Percentiles rank a stretch among this genome's conserved stretches.
These are phyloP conservation scores for Lagria hirta DNA, from an alignment of 2,888 invertebrate species.

Conservation along the genomic window DNA sequence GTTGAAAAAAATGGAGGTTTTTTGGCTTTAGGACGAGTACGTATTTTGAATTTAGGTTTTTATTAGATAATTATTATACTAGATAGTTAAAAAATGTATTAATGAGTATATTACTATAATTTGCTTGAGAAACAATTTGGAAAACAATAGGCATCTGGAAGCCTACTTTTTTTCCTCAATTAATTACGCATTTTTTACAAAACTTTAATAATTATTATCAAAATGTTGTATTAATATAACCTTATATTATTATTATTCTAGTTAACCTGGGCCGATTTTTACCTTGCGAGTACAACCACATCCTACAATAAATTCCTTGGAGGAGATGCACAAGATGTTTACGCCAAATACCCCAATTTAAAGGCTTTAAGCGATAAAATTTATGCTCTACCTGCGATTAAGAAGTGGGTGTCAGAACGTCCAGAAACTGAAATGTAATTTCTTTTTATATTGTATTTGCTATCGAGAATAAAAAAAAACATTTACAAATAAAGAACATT, in stretches of 20 bases:
- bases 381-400: constrained; percentile 31
- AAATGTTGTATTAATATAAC: no score
- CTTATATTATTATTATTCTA: constrained; percentile 26
- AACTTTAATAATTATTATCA: constrained; percentile 3
- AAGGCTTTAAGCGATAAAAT: constrained; percentile 30
- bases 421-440: constrained; percentile 23
- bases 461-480: no score
- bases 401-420: constrained; percentile 34
- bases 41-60: constrained; percentile 10
- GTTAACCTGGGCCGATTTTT: constrained; percentile 67
- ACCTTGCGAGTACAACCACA: constrained; percentile 57
- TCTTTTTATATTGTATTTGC: no score
- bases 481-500: no score
- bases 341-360: constrained; percentile 33
- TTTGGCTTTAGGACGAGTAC: constrained; percentile 56
- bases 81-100: no score
- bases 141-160: no score
- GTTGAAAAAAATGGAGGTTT: constrained; percentile 59
- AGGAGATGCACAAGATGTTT: constrained; percentile 32
- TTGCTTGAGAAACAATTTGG: no score
- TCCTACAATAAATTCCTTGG: constrained; percentile 26
- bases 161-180: no score
- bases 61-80: constrained; percentile 3
- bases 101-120: no score
- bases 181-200: no score